Evolutionary conservation across 1,140 invertebrate species (phyloP).

Genomic region (Drosophila erecta): DNA sequence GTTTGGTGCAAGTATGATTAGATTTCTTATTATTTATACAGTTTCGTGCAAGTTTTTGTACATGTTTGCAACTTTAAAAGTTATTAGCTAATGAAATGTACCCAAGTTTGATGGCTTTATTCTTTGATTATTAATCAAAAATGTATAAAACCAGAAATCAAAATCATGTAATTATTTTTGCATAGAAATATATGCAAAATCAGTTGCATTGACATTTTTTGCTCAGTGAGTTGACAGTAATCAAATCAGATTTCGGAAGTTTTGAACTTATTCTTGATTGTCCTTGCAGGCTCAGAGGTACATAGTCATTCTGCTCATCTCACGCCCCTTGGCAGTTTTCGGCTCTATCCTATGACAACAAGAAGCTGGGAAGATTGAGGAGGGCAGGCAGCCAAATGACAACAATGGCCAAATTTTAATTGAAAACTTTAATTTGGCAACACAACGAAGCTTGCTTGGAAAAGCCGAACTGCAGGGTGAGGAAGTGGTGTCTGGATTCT

Average conservation of each 20-base stretch:
- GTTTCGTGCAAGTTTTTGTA: too few relatives aligned
- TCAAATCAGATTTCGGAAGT: constrained; percentile 11
- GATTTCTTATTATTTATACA: too few relatives aligned
- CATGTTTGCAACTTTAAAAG: too few relatives aligned
- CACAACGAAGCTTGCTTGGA: constrained; percentile 45
- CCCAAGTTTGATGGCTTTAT: too few relatives aligned
- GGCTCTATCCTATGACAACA: constrained; percentile 46
- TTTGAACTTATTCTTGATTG: constrained; percentile 18
- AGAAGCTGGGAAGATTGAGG: constrained; percentile 30
- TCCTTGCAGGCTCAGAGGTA: neutral
- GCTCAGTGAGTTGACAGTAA: neutral
- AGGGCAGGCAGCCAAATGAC: constrained; percentile 52
- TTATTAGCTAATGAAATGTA: too few relatives aligned
- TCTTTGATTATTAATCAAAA: too few relatives aligned
- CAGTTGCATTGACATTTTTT: neutral
- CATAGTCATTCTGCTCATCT: constrained; percentile 16
- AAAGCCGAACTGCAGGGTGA: constrained; percentile 6
- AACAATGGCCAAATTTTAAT: constrained; percentile 77
- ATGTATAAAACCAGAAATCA: too few relatives aligned
- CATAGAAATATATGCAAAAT: too few relatives aligned
- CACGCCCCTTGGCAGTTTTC: constrained; percentile 29
- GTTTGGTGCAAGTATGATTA: too few relatives aligned
- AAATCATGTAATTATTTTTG: too few relatives aligned
- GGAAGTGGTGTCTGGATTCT: constrained; percentile 27
- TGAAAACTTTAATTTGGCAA: constrained; percentile 82